Evolutionary conservation across 2,113 vertebrate species (phyloP).

Genomic region (Polyodon spathula): DNA sequence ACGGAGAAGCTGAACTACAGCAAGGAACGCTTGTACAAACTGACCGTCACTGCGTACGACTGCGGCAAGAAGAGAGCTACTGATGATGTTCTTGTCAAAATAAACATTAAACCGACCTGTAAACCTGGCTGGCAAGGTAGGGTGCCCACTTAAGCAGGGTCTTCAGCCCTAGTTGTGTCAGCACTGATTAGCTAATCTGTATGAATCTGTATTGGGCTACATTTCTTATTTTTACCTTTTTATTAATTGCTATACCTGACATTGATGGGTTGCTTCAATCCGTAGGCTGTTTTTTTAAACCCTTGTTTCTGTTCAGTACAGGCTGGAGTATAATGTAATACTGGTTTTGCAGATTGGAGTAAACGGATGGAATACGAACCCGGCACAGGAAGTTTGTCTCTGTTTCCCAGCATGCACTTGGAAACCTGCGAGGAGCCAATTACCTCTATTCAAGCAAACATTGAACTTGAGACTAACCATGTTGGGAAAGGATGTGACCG

Average conservation of each 20-base stretch:
- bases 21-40: constrained; percentile 86
- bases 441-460: constrained; percentile 67
- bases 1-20: constrained; percentile 86
- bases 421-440: constrained; percentile 86
- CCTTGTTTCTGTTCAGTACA: too few relatives aligned
- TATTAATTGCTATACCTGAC: too few relatives aligned
- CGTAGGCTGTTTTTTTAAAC: too few relatives aligned
- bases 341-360: constrained; percentile 83
- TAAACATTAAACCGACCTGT: constrained; percentile 87
- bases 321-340: too few relatives aligned
- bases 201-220: too few relatives aligned
- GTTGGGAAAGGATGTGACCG: constrained; percentile 95
- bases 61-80: constrained; percentile 90
- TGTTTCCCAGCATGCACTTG: constrained; percentile 83
- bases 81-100: constrained; percentile 88
- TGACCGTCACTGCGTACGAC: constrained; percentile 90
- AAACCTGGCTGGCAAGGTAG: constrained; percentile 94
- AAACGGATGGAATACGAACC: constrained; percentile 92
- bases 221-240: too few relatives aligned
- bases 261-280: too few relatives aligned
- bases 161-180: too few relatives aligned
- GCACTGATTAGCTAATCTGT: too few relatives aligned
- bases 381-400: constrained; percentile 78
- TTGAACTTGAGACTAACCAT: constrained; percentile 89
- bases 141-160: too few relatives aligned